A percentile compares a stretch with the other conserved stretches of the same genome.
These are phyloP conservation scores for Sebastes trivittatus DNA, from an alignment of 2,797 vertebrate genomes.

Conservation along the genomic window DNA sequence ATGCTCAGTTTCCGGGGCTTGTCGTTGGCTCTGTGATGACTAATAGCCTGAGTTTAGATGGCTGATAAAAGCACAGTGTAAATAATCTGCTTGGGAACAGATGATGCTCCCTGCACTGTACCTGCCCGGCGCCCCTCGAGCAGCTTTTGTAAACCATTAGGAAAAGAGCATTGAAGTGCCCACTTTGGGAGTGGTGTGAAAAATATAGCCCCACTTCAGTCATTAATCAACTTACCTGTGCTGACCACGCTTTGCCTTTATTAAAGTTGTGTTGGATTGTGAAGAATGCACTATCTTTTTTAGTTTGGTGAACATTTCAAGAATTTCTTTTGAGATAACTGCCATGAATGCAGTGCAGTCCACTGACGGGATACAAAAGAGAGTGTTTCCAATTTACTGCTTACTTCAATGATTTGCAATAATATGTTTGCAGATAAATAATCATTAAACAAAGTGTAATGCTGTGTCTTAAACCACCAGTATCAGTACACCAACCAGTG, in stretches of 20 bases:
- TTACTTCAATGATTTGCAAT: not conserved
- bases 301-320: constrained; percentile 48
- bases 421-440: not conserved
- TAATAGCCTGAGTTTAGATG: constrained; percentile 90
- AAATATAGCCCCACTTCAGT: constrained; percentile 46
- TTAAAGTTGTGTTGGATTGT: constrained; percentile 55
- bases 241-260: constrained; percentile 38
- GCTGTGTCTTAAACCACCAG: not conserved
- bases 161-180: constrained; percentile 43
- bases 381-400: not conserved
- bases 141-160: constrained; percentile 56
- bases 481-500: no score
- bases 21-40: constrained; percentile 93
- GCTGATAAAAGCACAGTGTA: constrained; percentile 93
- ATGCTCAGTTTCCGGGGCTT: constrained; percentile 90
- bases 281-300: constrained; percentile 44
- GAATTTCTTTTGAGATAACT: constrained; percentile 18
- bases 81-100: constrained; percentile 89
- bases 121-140: constrained; percentile 56
- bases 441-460: not conserved
- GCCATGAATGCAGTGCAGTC: not conserved
- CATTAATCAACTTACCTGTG: constrained; percentile 71
- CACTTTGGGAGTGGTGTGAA: constrained; percentile 60
- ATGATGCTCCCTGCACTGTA: constrained; percentile 81
- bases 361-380: not conserved